Evolutionary conservation across 2,888 invertebrate species (phyloP), one percentile per base, ranked within the genome.

Genomic region (Alcis repandata): DNA sequence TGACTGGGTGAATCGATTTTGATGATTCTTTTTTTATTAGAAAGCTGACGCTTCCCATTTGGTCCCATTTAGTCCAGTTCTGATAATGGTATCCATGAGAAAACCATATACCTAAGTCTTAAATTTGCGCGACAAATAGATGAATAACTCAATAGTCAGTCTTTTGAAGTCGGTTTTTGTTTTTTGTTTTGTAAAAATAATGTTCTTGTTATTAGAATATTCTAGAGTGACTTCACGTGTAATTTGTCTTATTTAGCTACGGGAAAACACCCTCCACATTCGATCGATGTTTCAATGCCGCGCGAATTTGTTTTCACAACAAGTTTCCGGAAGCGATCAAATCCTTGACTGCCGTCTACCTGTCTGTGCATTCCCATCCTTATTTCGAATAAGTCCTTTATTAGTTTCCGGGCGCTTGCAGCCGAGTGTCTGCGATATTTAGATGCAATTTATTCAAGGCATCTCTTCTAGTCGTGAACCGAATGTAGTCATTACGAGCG

Each of bases 331-430:
- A 73, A 71, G 51, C 43, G 56, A 27, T 58, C 33, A 20, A 51
- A 71, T 67, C 73, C 71, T 73, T 71, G 73, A 67, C 40, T 46
- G 45, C 33, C 61, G 62, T 59, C 52, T 66, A 68, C 63, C 67
- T 69, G 67, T 65, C 67, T 65, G 48, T 15, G 17, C 49, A 40
- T 54, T 54, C 45, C 46, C 45, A 68, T 70, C 68, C 66, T 68
- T 58, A 62, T 36, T 56, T 56, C 19, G 36, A 13, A 56, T 43
- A 19, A 52, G 32, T 43, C 51, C 41, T 32, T 49, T 48, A 45
- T 57, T 32, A 40, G 46, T 58, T 58, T 43, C 51, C 41, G 46
- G 46, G 41, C 49, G 41, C 38, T 58, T 22, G 15, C 17, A 36
- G 8, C 32, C n/a, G 13, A 46, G 33, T n/a, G 33, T 48, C 54